A percentile compares a stretch with the other conserved stretches of the same genome.
These are phyloP conservation scores for Enoplosus armatus DNA, from an alignment of 2,797 vertebrate species.

Conservation along the genomic window DNA sequence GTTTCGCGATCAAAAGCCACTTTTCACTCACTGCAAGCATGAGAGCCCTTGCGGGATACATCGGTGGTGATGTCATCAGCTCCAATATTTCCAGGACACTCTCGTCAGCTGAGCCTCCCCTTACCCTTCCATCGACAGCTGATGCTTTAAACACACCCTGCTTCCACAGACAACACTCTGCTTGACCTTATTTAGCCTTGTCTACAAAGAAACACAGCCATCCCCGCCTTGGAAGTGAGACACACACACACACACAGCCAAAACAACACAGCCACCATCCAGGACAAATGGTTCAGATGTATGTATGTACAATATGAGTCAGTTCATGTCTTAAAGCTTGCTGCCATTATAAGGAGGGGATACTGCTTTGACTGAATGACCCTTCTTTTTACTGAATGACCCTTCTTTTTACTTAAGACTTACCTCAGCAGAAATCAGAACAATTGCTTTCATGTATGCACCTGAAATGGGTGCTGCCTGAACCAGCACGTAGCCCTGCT, in stretches of 20 bases:
- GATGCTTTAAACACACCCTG: constrained; percentile 28
- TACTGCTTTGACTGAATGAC: not conserved
- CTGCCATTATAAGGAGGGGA: not conserved
- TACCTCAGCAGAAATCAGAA: constrained; percentile 4
- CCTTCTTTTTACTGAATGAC: not conserved
- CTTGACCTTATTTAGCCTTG: constrained; percentile 44
- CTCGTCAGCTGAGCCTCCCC: constrained; percentile 21
- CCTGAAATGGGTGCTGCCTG: constrained; percentile 44
- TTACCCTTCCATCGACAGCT: constrained; percentile 5
- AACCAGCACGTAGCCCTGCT: constrained; percentile 45
- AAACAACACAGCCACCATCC: constrained; percentile 1
- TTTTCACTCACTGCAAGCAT: constrained; percentile 11
- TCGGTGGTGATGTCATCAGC: constrained; percentile 12
- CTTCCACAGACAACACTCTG: constrained; percentile 16
- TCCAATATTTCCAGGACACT: constrained; percentile 1
- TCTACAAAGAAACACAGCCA: constrained; percentile 19
- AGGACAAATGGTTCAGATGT: not conserved
- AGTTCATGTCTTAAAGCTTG: not conserved
- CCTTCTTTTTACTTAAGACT: not conserved
- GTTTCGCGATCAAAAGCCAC: constrained; percentile 9
- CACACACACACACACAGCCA: constrained; percentile 7
- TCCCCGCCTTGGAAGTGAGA: not conserved
- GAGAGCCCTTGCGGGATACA: not conserved
- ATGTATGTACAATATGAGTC: not conserved
- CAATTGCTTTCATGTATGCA: constrained; percentile 11